Percentiles rank a stretch among this genome's conserved stretches.
These are phyloP conservation scores for Heliothis virescens DNA, from an alignment of 1,140 invertebrate species.

Conservation along the genomic window DNA sequence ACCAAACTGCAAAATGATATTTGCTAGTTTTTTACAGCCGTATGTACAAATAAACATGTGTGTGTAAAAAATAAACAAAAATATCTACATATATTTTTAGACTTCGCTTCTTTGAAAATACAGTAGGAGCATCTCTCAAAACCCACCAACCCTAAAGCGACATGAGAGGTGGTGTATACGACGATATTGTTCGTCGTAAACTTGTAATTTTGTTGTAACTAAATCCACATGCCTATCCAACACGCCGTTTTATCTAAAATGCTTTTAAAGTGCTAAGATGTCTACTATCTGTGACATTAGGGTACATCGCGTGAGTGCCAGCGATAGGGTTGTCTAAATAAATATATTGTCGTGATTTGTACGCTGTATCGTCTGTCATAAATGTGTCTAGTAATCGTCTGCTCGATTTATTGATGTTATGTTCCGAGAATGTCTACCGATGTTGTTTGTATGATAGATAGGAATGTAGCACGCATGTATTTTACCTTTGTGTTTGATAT, in stretches of 20 bases:
- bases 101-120: no score
- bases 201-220: slow-evolving; percentile 82
- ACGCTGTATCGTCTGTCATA: slow-evolving; percentile 71
- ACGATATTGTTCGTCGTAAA: slow-evolving; percentile 77
- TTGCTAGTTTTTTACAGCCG: no score
- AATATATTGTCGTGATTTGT: slow-evolving; percentile 78
- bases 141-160: slow-evolving; percentile 44
- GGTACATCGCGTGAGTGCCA: slow-evolving; percentile 50
- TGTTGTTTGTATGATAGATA: slow-evolving; percentile 9
- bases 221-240: slow-evolving; percentile 71
- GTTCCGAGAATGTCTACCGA: slow-evolving; percentile 40
- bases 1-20: no score
- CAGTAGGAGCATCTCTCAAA: neutral
- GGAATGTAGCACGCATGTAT: slow-evolving; percentile 1
- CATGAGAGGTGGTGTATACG: slow-evolving; percentile 66
- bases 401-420: slow-evolving; percentile 71
- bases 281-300: slow-evolving; percentile 65
- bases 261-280: slow-evolving; percentile 78
- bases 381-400: slow-evolving; percentile 74
- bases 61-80: no score
- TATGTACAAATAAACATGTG: no score
- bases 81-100: no score
- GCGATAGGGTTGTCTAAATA: slow-evolving; percentile 64
- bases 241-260: slow-evolving; percentile 79
- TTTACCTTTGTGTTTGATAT: neutral